These are phyloP conservation scores for Cossypha caffra DNA, from an alignment of 2,797 vertebrate genomes.

Conservation along the genomic window DNA sequence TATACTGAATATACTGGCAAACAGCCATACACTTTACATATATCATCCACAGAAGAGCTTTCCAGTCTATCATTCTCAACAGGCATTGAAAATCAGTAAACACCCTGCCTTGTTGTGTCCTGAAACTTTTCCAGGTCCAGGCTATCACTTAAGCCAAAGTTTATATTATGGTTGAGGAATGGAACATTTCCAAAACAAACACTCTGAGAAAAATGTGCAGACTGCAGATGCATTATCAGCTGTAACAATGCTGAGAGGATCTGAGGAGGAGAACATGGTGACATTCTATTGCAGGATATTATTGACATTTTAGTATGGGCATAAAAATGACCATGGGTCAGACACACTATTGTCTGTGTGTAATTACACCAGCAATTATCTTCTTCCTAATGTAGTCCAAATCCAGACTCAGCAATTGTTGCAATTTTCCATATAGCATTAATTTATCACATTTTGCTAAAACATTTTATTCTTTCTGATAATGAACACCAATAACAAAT, in stretches of 20 bases:
- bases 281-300: neutral
- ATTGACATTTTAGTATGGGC: neutral
- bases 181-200: slow-evolving; percentile 29
- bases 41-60: neutral
- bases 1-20: neutral
- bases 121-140: slow-evolving; percentile 17
- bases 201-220: neutral
- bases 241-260: neutral
- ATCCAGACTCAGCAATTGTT: neutral
- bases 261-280: neutral
- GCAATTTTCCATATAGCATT: neutral
- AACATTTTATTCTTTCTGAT: neutral
- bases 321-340: slow-evolving; percentile 9
- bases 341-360: neutral
- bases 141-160: neutral
- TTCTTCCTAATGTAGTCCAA: neutral
- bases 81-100: neutral
- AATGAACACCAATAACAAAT: slow-evolving; percentile 4
- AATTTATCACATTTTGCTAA: neutral
- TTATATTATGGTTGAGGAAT: neutral
- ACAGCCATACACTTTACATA: neutral
- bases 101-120: neutral
- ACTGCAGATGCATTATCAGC: neutral
- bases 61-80: neutral
- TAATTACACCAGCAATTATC: slow-evolving; percentile 1